Evolutionary conservation across 92 coral and sea anemone species (phyloP), one percentile per base, ranked within the genome.

Genomic region (Epizoanthus rinbou): DNA sequence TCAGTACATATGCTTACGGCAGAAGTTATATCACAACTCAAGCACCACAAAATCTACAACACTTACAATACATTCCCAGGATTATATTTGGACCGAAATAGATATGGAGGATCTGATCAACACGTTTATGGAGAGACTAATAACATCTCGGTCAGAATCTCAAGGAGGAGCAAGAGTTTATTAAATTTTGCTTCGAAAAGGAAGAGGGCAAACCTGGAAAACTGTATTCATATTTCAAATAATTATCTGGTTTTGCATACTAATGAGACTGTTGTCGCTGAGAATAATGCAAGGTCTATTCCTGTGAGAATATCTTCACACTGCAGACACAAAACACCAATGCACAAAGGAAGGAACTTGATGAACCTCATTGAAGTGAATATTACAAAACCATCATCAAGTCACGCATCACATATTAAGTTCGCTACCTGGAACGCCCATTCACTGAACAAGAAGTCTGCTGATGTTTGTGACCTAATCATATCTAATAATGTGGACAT

Each of bases 251-350:
- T 18, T 70, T 72, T 72, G 76, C 52, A 72, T 72, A 39, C 76
- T 35, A 72, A 72, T 72, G 76, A 72, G 5, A 72, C 35, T 72
- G 57, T 22, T 72, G 76, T 72, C 41, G 57, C 76, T 35, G 57
- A 72, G 53, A 39, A 72, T 54, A 72, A 72, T 72, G 41, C 57
- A 72, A 72, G 39, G 76, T 54, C 76, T 72, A 72, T 39, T 35
- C 58, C 76, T 35, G 76, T 72, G 76, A 72, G 76, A 70, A 31
- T 72, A 72, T 72, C 45, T 72, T 72, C 52, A 72, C 53, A 21
- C 53, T 54, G 76, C 18, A 28, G 76, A 72, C 41, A 72, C 50
- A 72, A 45, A 72, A 54, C 23, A 17, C 58, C 28, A 72, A 54
- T 41, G 39, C 18, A 22, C 25, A 72, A 72, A 41, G 57, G 39